These are phyloP conservation scores for Apogon hyalosoma DNA, from an alignment of 2,797 vertebrate genomes.

Conservation along the genomic window DNA sequence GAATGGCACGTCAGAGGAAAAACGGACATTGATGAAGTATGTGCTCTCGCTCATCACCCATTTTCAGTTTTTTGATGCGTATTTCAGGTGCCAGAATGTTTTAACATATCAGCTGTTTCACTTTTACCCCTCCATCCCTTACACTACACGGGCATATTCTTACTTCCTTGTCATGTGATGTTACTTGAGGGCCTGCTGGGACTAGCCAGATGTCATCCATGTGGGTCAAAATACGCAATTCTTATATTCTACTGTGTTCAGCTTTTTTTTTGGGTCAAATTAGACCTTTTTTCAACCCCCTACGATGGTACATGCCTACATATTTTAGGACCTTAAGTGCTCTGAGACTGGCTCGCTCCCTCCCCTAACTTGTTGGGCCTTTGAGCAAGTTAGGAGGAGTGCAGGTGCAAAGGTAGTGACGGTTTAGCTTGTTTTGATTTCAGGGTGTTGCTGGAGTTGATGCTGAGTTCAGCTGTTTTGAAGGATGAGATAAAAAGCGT, in stretches of 20 bases:
- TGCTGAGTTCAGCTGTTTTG: constrained; percentile 7
- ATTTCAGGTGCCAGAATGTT: constrained; percentile 68
- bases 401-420: constrained; percentile 25
- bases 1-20: constrained; percentile 51
- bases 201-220: constrained; percentile 40
- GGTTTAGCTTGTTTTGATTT: constrained; percentile 14
- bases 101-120: constrained; percentile 62
- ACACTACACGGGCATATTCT: constrained; percentile 31
- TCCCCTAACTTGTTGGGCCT: constrained; percentile 51
- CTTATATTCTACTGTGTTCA: constrained; percentile 52
- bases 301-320: constrained; percentile 54
- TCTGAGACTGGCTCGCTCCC: constrained; percentile 62
- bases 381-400: constrained; percentile 47
- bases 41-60: constrained; percentile 51
- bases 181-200: constrained; percentile 47
- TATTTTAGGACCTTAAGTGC: constrained; percentile 75
- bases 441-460: constrained; percentile 10
- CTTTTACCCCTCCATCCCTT: constrained; percentile 35
- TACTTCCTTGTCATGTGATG: constrained; percentile 46
- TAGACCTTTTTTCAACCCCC: constrained; percentile 41
- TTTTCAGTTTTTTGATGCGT: constrained; percentile 66
- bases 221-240: constrained; percentile 56
- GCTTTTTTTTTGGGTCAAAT: constrained; percentile 51
- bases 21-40: constrained; percentile 47
- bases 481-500: not conserved